Percentiles rank a stretch among this genome's conserved stretches.
Conservation (phyloP, 2,113 vertebrate species). For the Nesoenas mayeri region DNA sequence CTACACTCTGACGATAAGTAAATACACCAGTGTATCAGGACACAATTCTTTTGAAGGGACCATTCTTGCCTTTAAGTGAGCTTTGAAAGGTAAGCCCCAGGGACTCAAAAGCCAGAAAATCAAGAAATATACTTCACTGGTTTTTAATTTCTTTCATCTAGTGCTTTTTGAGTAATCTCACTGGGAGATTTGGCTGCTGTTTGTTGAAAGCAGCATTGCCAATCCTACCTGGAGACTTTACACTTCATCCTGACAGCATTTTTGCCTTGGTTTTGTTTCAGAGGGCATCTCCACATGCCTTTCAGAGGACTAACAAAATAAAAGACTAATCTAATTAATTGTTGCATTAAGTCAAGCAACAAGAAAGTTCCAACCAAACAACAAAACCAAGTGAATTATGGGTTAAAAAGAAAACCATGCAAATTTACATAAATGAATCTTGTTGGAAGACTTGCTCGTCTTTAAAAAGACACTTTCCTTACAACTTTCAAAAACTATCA, state of each 20-base stretch:
- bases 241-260: neutral
- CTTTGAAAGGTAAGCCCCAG: neutral
- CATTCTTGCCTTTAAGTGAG: neutral
- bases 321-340: neutral
- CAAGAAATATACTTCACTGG: neutral
- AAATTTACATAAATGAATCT: neutral
- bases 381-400: neutral
- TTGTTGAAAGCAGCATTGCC: neutral
- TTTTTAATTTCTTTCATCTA: neutral
- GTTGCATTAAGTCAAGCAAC: neutral
- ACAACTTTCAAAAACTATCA: neutral
- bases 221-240: neutral
- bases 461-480: neutral
- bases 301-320: neutral
- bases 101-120: neutral
- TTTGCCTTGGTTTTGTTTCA: neutral
- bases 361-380: neutral
- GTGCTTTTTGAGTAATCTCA: neutral
- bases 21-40: neutral
- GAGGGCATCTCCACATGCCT: neutral
- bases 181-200: neutral
- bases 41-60: neutral
- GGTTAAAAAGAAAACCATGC: neutral
- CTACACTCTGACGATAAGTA: neutral
- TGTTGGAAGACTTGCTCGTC: accelerated